Evolutionary conservation across 2,797 vertebrate species (phyloP).

Genomic region (Emydoidea blandingii): DNA sequence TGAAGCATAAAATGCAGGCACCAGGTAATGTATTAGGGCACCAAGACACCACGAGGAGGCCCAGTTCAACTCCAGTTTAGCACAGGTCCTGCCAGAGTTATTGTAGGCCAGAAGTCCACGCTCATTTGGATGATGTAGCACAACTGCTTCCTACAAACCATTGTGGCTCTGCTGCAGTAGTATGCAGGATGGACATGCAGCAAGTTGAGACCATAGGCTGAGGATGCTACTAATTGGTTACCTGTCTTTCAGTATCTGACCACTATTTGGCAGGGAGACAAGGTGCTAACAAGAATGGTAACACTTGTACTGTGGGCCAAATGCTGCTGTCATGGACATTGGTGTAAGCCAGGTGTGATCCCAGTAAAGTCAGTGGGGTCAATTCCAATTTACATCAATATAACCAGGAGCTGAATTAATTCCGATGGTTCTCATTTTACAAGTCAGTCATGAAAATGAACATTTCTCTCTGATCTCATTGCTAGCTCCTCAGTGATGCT

Average conservation of each 20-base stretch:
- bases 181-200: background rate
- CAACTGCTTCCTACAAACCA: background rate
- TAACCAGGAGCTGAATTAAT: background rate
- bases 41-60: too few relatives aligned
- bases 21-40: background rate
- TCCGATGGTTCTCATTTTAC: background rate
- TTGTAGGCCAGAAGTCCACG: background rate
- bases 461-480: background rate
- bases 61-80: too few relatives aligned
- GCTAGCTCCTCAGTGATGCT: slow-evolving; percentile 6
- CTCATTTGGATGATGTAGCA: background rate
- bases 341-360: background rate
- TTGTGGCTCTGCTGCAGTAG: background rate
- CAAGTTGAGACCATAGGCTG: background rate
- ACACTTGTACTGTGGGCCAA: background rate
- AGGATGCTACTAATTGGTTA: background rate
- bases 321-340: background rate
- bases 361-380: background rate
- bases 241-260: background rate
- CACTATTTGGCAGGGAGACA: background rate
- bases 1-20: background rate
- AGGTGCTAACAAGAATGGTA: background rate
- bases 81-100: too few relatives aligned
- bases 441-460: background rate
- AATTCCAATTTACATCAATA: background rate